Evolutionary conservation across 2,888 invertebrate genomes (phyloP).

Genomic region (Pachycephus smyrnensis): DNA sequence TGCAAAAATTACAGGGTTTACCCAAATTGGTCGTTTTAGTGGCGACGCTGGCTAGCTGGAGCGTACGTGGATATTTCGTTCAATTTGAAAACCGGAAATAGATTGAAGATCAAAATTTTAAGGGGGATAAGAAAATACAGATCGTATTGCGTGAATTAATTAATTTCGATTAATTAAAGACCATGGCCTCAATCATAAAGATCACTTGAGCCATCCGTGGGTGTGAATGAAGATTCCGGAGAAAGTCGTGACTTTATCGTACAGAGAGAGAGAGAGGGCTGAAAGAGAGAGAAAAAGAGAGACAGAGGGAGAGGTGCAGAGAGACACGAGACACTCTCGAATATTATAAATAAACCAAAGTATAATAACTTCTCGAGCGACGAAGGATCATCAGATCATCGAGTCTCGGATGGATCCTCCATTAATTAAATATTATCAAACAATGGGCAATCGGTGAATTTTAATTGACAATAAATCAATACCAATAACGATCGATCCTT

Average conservation of each 20-base stretch:
- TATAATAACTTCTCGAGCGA: constrained; percentile 19
- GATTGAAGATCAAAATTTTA: not conserved
- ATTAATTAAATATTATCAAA: too few species aligned
- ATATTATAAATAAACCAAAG: constrained; percentile 20
- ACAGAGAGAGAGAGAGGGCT: not conserved
- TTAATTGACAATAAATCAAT: too few species aligned
- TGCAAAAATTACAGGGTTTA: not conserved
- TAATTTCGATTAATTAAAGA: not conserved
- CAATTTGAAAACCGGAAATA: not conserved
- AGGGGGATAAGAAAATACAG: not conserved
- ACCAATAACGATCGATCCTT: too few species aligned
- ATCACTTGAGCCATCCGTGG: not conserved
- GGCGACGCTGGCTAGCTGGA: not conserved
- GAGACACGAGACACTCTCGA: constrained; percentile 17
- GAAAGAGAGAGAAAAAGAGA: too few species aligned
- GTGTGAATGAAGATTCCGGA: not conserved
- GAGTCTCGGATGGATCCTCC: too few species aligned
- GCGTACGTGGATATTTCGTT: not conserved
- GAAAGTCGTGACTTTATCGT: not conserved
- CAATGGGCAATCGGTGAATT: too few species aligned
- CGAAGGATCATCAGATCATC: too few species aligned
- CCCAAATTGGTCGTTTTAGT: not conserved
- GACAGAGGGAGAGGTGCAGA: not conserved
- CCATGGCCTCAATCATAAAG: not conserved
- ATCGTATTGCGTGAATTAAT: not conserved